phyloP scores from a whole-genome alignment of 2,797 vertebrate genomes.

The Poecilia gillii region DNA sequence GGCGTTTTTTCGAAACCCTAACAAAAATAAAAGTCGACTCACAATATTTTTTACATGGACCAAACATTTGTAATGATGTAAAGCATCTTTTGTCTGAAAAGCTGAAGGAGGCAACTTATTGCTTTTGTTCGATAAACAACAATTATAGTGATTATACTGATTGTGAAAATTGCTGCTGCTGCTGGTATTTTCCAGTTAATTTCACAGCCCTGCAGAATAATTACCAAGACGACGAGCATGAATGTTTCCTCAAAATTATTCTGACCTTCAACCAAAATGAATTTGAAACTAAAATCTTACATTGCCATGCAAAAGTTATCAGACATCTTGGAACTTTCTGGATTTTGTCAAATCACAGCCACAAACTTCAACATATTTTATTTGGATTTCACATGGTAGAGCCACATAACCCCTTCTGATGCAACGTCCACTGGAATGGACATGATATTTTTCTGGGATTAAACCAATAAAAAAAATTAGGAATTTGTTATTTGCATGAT shows the following conservation, averaged over 20 bases:
- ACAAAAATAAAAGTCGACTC: neutral
- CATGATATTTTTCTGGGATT: neutral
- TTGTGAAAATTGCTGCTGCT: slow-evolving; percentile 9
- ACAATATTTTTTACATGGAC: neutral
- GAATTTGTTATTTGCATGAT: too few relatives aligned
- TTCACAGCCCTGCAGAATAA: slow-evolving; percentile 6
- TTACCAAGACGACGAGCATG: neutral
- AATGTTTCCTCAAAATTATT: neutral
- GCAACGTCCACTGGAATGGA: neutral
- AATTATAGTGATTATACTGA: slow-evolving; percentile 10
- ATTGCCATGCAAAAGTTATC: neutral
- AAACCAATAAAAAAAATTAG: too few relatives aligned
- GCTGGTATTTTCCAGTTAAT: neutral
- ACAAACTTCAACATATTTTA: neutral
- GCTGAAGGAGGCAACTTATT: neutral
- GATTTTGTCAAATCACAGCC: neutral
- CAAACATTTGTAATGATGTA: neutral
- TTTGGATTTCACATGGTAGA: neutral
- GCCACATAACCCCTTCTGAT: too few relatives aligned
- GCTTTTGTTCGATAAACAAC: neutral
- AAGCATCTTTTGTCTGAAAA: neutral
- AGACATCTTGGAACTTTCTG: neutral
- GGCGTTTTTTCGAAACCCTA: neutral
- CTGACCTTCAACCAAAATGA: neutral
- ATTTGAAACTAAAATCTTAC: neutral